Percentiles rank a stretch among this genome's conserved stretches.
Evolutionary conservation across 2,113 vertebrate genomes (phyloP).

Genomic region (Pantherophis guttatus): DNA sequence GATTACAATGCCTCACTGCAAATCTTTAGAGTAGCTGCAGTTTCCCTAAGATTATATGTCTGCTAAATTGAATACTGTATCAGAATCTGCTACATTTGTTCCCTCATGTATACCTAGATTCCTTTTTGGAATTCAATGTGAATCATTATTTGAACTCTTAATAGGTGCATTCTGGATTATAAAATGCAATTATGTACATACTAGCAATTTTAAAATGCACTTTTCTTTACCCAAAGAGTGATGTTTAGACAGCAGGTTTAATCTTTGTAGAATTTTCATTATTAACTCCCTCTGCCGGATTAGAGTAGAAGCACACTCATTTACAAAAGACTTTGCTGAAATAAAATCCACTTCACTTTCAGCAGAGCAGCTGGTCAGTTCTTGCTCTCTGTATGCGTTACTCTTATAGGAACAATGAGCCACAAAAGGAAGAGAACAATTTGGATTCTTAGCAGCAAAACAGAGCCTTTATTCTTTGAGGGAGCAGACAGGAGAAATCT

Average conservation of each 20-base stretch:
- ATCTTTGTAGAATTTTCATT: not conserved
- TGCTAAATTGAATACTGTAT: not conserved
- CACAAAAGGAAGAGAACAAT: not conserved
- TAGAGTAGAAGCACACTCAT: constrained; percentile 14
- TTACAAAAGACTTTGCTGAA: not conserved
- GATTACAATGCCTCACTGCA: not conserved
- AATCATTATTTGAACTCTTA: not conserved
- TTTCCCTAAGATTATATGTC: not conserved
- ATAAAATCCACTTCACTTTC: not conserved
- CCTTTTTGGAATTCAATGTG: not conserved
- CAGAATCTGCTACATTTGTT: not conserved
- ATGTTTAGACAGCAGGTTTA: not conserved
- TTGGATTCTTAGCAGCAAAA: not conserved
- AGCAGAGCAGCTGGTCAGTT: not conserved
- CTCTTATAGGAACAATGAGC: not conserved
- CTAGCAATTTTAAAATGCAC: not conserved
- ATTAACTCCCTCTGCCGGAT: constrained; percentile 53
- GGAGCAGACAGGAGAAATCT: not conserved
- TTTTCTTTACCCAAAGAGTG: not conserved
- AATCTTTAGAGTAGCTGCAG: not conserved
- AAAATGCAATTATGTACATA: not conserved
- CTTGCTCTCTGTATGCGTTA: not conserved
- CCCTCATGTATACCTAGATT: not conserved
- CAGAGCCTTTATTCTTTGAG: not conserved
- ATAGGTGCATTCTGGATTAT: not conserved